Base-by-base conservation (phyloP, 2,797 vertebrate species). In the Triplophysa yarkandensis region DNA sequence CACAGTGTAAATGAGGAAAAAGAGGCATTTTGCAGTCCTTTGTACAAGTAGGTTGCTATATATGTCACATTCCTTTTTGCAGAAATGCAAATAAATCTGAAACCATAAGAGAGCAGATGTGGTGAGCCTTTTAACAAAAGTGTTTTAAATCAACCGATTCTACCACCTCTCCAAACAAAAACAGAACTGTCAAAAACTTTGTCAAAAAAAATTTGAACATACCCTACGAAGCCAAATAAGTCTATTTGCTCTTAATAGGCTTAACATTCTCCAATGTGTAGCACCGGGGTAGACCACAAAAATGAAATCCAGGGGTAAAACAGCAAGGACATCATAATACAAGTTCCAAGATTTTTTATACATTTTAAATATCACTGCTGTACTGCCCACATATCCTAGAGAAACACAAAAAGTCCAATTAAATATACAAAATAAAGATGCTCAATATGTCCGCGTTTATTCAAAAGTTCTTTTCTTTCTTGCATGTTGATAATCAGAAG, bases 191-290 rank as follows among this genome's bases (percentile, higher is more conserved):
- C 14, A 17, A 43, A 2, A 2, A 25, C 16, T 27, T 2, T 16
- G 23, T 54, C 4, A 58, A 30, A 11, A 30, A 74, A 44, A 58
- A 41, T 57, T 77, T 3, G 17, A 34, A 48, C 21, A 46, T 55
- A 79, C 80, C 80, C 57, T 82, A 27, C 77, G 77, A 57, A 82
- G 43, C 80, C 74, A 79, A 27, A 82, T 11, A 48, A 81, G 63
- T n/a, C 72, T 57, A 55, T 81, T 74, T 39, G 67, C 23, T 48
- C 77, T 66, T 44, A 74, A 4, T 30, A 55, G 36, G 46, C 65
- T 19, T 21, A 70, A 55, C 17, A 76, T 8, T 55, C 4, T 39
- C 77, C 74, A 79, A 32, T 36, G 36, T 34, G 21, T 7, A 58
- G 43, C 9, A 16, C 52, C 65, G 1, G 13, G 25, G 0, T 30